Conservation (phyloP, 2,888 invertebrate genomes). For the Eutolmus rufibarbis region DNA sequence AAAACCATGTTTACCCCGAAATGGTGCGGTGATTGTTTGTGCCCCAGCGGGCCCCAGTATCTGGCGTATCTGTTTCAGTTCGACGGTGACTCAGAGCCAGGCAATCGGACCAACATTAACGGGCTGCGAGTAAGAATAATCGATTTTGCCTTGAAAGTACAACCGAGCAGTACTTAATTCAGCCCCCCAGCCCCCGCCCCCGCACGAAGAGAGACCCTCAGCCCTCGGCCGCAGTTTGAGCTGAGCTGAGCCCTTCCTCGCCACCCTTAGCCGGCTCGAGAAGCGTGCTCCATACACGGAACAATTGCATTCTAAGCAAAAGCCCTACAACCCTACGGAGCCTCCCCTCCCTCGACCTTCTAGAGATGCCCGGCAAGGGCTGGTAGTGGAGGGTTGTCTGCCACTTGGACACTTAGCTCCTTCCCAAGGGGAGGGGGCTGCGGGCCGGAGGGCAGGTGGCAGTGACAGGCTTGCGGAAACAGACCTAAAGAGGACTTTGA, state of each 20-base stretch:
- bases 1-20: neutral
- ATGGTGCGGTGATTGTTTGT: neutral
- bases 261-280: neutral
- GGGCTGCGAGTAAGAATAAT: neutral
- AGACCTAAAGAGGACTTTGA: conserved; percentile 27
- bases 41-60: neutral
- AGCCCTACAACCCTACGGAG: neutral
- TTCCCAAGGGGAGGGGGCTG: neutral
- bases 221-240: neutral
- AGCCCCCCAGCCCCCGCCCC: neutral
- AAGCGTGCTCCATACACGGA: conserved; percentile 18
- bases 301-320: conserved; percentile 31
- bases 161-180: conserved; percentile 3
- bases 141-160: conserved; percentile 5
- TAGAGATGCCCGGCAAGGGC: neutral
- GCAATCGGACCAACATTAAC: neutral
- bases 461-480: conserved; percentile 18
- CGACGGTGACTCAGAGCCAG: conserved; percentile 2
- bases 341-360: neutral
- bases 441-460: neutral
- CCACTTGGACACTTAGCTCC: conserved; percentile 10
- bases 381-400: conserved; percentile 15
- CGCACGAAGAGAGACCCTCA: too few relatives aligned
- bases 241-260: neutral
- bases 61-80: neutral